Evolutionary conservation across 2,888 invertebrate species (phyloP), one percentile per base, ranked within the genome.

Genomic region (Lepidochitona cinerea): DNA sequence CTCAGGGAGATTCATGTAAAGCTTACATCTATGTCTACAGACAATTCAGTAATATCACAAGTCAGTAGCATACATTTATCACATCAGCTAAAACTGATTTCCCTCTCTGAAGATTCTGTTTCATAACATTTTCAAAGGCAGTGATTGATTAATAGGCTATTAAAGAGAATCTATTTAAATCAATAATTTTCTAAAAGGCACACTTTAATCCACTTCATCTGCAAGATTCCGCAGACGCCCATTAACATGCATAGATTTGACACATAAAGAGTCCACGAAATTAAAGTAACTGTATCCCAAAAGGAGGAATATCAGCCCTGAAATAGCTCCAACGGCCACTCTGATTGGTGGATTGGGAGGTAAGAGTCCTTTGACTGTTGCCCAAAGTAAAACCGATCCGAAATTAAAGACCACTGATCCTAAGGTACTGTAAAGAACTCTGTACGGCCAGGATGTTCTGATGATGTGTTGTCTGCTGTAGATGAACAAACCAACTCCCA

Each of bases 301-400:
- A 79, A 92, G 92, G 49, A 94, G 93, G 36, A 95, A 91, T 77
- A 93, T 93, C 66, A 93, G 91, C 73, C 95, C 94, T 52, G 95
- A 93, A 33, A 93, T 92, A n/a, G 96, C 87, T 37, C 96, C 96
- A 79, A 94, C 92, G 41, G 93, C 82, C 37, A 94, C 94, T 80
- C 94, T 94, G 33, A 95, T 83, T 5, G 93, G 89, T 54, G 94
- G 93, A 88, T 94, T 93, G 80, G 94, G 93, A 0, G 96, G 95
- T 65, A 97, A 92, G 49, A 95, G 92, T 81, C 95, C 95, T 87
- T 96, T 94, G 53, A 96, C 91, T 49, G 97, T 94, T 9, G 97
- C 97, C 95, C 97, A 97, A 78, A 95, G 92, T 73, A 97, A 93
- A 66, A 97, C 95, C 0, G 97, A 96, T 18, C 97, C 97, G 87